Conservation (phyloP, 2,888 invertebrate species). For the Epinotia nisella region DNA sequence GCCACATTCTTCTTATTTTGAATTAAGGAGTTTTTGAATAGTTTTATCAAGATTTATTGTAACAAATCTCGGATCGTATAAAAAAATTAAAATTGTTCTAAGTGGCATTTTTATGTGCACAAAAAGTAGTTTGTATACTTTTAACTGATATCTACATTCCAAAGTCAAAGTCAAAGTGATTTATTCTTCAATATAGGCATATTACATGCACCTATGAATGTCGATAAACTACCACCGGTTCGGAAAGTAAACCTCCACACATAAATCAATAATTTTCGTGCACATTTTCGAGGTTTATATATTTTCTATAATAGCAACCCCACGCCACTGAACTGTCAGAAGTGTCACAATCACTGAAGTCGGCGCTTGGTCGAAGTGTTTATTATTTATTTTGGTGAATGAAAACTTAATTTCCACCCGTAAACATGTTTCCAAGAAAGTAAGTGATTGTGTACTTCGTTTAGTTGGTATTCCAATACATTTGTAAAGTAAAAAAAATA, state of each 20-base stretch:
- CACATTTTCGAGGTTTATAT: neutral
- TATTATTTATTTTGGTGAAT: neutral
- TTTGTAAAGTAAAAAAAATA: too few relatives aligned
- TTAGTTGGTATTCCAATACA: neutral
- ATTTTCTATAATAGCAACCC: neutral
- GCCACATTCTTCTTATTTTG: too few relatives aligned
- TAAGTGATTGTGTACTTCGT: neutral
- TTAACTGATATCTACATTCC: neutral
- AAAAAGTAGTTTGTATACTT: neutral
- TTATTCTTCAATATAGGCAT: too few relatives aligned
- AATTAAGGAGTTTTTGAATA: too few relatives aligned
- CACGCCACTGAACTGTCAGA: neutral
- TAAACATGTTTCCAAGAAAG: slow-evolving; percentile 1
- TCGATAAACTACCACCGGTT: too few relatives aligned
- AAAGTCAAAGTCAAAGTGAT: too few relatives aligned
- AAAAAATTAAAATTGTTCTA: too few relatives aligned
- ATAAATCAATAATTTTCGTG: neutral
- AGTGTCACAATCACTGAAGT: neutral
- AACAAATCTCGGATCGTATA: too few relatives aligned
- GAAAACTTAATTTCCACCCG: neutral
- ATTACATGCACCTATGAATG: too few relatives aligned
- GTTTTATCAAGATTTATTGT: too few relatives aligned
- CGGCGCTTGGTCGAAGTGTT: slow-evolving; percentile 1
- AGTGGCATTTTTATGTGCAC: too few relatives aligned
- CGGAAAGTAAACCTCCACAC: too few relatives aligned